Conservation (phyloP, 2,113 vertebrate species). For the Sturnus vulgaris region DNA sequence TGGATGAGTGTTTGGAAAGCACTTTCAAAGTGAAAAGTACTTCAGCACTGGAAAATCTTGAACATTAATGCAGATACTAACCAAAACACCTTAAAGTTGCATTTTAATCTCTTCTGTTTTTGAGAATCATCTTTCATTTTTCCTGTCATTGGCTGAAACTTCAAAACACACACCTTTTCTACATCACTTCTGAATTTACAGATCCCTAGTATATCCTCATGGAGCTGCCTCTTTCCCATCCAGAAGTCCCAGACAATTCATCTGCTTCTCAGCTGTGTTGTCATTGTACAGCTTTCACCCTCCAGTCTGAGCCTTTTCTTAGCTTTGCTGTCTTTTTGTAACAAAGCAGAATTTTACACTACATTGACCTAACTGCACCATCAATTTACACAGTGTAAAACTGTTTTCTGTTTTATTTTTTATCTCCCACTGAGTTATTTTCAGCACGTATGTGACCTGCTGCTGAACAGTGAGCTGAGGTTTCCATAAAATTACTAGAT, state of each 20-base stretch:
- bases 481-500: neutral
- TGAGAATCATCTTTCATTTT: neutral
- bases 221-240: neutral
- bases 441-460: neutral
- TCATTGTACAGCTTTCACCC: neutral
- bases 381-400: neutral
- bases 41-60: neutral
- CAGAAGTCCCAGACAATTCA: neutral
- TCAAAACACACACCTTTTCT: neutral
- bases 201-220: neutral
- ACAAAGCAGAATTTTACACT: neutral
- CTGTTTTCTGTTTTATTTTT: neutral
- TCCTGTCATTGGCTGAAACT: neutral
- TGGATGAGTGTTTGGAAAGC: conserved; percentile 26
- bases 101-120: neutral
- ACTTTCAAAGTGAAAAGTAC: neutral
- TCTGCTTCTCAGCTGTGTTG: neutral
- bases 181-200: neutral
- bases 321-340: neutral
- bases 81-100: neutral
- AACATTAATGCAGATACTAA: neutral
- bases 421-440: neutral
- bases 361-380: neutral
- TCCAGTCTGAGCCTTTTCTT: neutral
- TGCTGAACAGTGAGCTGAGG: neutral